Base-by-base conservation (phyloP, 2,113 vertebrate species). In the Euleptes europaea region DNA sequence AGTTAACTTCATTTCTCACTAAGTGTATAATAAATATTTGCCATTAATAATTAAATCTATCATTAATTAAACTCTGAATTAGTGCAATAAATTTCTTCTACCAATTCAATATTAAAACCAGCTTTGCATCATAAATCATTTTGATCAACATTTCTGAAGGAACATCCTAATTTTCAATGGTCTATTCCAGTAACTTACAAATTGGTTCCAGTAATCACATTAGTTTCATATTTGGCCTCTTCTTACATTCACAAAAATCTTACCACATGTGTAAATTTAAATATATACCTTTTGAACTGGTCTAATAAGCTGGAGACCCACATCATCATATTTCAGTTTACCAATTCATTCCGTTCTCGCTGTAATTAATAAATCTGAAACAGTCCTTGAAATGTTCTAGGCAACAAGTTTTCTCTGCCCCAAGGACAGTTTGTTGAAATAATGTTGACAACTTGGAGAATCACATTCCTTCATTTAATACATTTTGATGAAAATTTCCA, bases 51-150 rank as follows among this genome's bases (percentile, higher is more conserved):
- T 60, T 71, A 72, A 72, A 71, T 40, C 8, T 15, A 31, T 81
- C n/a, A 81, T 81, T 66, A 79, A 79, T 66, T 82, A 72, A 82
- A 40, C 23, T 54, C n/a, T 81, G 44, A 81, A 81, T 70, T 33
- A 31, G 47, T 28, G 42, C 42, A 69, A 35, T 44, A 49, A 67
- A 80, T 47, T n/a, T 5, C 21, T 70, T 49, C 65, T 69, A 14
- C 19, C 19, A 80, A 80, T 49, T 54, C 79, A 70, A 14, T 51
- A 81, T 81, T 23, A 81, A 81, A 72, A 49, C 17, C 80, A 82
- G 49, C 67, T 82, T 82, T 72, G 15, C 80, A 72, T 57, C 49
- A 72, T 82, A 82, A 82, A 38, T 31, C 2, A 57, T 82, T 42
- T 21, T 9, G 71, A 49, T 82, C 31, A 54, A 15, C 35, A 54